A percentile compares a stretch with the other conserved stretches of the same genome.
Conservation (phyloP, 2,797 vertebrate genomes). For the Catharus ustulatus region DNA sequence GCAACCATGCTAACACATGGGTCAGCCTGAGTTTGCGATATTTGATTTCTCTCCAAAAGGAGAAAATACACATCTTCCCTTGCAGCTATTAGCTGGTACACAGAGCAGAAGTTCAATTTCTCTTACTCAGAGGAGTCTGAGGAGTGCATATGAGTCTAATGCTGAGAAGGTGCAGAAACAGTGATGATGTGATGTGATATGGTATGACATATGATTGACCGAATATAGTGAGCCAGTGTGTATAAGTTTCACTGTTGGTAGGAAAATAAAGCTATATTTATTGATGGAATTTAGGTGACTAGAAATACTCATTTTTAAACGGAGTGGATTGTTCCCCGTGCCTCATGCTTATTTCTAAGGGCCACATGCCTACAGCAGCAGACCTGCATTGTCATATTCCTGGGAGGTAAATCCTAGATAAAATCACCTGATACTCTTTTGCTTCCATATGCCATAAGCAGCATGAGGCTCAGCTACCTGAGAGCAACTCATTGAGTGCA, state of each 20-base stretch:
- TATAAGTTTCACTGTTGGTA: not conserved
- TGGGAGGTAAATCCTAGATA: not conserved
- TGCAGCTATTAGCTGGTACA: not conserved
- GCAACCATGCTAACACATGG: not conserved
- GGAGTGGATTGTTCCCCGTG: not conserved
- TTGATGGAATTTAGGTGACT: not conserved
- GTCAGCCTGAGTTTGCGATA: not conserved
- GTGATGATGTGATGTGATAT: not conserved
- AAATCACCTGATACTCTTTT: not conserved
- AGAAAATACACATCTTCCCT: not conserved
- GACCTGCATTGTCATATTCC: not conserved
- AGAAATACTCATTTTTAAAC: not conserved
- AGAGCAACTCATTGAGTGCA: not conserved
- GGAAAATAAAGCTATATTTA: not conserved
- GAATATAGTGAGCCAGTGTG: not conserved
- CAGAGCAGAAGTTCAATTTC: not conserved
- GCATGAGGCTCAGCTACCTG: not conserved
- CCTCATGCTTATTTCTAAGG: not conserved
- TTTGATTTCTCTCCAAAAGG: not conserved
- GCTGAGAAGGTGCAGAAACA: not conserved
- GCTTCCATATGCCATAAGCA: not conserved
- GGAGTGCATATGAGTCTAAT: not conserved
- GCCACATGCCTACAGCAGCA: not conserved
- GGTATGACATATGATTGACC: not conserved
- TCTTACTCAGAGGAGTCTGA: not conserved